A percentile compares a stretch with the other conserved stretches of the same genome.
Evolutionary conservation across 2,797 vertebrate species (phyloP).

Genomic region (Girardinus metallicus): DNA sequence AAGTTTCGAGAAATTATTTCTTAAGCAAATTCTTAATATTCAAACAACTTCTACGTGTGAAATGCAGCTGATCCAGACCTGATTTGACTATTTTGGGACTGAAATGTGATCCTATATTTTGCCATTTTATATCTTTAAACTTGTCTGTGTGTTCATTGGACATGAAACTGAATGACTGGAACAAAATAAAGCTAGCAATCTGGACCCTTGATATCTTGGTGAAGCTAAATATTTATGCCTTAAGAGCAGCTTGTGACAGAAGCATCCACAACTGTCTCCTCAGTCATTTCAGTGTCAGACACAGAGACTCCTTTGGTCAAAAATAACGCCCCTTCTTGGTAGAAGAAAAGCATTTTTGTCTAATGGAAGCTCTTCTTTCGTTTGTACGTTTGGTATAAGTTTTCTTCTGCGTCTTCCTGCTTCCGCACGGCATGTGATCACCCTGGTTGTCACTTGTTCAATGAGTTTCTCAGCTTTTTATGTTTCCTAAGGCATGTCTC

Average conservation of each 20-base stretch:
- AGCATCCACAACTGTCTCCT: constrained; percentile 84
- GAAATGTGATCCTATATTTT: constrained; percentile 31
- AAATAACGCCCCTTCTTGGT: constrained; percentile 81
- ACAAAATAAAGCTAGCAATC: neutral
- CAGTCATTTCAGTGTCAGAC: constrained; percentile 86
- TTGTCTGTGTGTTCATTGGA: constrained; percentile 29
- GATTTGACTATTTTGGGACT: constrained; percentile 40
- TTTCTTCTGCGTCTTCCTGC: constrained; percentile 15
- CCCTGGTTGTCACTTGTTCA: constrained; percentile 40
- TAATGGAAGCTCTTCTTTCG: constrained; percentile 79
- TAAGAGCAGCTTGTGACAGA: constrained; percentile 83
- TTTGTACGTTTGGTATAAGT: constrained; percentile 12
- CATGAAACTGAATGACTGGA: neutral
- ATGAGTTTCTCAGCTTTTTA: constrained; percentile 58
- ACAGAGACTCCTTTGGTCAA: constrained; percentile 80
- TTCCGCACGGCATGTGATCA: constrained; percentile 40
- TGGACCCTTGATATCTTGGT: constrained; percentile 62
- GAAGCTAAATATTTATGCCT: constrained; percentile 67
- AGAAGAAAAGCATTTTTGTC: constrained; percentile 89
- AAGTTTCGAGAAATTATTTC: neutral
- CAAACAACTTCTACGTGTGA: neutral
- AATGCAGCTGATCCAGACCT: constrained; percentile 7
- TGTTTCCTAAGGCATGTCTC: constrained; percentile 59
- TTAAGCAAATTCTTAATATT: constrained; percentile 3
- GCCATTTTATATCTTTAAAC: constrained; percentile 49